Evolutionary conservation across 2,113 vertebrate species (phyloP).

Genomic region (Neopipo cinnamomea): DNA sequence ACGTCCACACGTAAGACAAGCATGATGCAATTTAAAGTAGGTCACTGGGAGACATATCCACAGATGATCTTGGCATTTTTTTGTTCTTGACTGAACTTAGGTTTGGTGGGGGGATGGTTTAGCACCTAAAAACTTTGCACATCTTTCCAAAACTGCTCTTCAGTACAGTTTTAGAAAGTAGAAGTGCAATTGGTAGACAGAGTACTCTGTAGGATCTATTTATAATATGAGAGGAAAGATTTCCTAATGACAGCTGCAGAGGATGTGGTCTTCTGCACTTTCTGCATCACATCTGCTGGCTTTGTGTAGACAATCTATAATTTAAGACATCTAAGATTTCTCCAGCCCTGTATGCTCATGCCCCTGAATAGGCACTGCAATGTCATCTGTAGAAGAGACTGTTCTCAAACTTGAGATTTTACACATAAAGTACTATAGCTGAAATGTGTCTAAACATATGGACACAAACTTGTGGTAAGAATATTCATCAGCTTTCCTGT

Average conservation of each 20-base stretch:
- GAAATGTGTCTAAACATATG: not conserved
- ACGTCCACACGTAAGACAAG: accelerated
- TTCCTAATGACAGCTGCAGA: not conserved
- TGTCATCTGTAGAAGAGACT: not conserved
- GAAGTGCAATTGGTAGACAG: not conserved
- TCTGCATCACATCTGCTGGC: accelerated
- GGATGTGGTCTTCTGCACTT: not conserved
- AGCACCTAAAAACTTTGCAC: not conserved
- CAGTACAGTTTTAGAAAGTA: not conserved
- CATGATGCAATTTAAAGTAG: not conserved
- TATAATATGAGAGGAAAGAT: not conserved
- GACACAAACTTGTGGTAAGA: not conserved
- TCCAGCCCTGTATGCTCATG: not conserved
- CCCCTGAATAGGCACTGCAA: not conserved
- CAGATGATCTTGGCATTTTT: not conserved
- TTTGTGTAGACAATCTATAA: not conserved
- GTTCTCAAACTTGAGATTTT: not conserved
- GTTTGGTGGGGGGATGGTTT: accelerated
- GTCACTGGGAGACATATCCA: not conserved
- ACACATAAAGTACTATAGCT: not conserved
- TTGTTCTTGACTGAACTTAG: not conserved
- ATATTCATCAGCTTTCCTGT: not conserved
- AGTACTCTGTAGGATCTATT: not conserved
- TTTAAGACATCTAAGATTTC: not conserved
- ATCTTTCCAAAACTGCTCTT: not conserved